Percentiles rank a stretch among this genome's conserved stretches.
Evolutionary conservation across 2,888 invertebrate genomes (phyloP).

Genomic region (Conomelus anceps): DNA sequence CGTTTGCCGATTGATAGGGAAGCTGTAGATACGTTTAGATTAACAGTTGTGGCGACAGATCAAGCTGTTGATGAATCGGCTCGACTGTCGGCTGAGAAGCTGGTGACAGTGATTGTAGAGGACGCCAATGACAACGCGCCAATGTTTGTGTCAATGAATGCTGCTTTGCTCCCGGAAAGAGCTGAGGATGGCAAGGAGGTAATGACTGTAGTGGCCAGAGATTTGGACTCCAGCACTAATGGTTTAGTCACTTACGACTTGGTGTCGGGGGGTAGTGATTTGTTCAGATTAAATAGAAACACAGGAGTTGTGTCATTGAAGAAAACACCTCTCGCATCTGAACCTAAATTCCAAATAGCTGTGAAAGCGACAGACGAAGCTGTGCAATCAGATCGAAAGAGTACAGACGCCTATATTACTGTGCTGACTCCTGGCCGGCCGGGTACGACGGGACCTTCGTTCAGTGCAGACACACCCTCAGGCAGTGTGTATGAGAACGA

Average conservation of each 20-base stretch:
- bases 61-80: conserved; percentile 66
- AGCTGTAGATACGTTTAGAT: conserved; percentile 76
- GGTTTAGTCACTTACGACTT: conserved; percentile 87
- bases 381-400: conserved; percentile 77
- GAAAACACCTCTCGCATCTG: conserved; percentile 50
- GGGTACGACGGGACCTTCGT: conserved; percentile 47
- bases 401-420: conserved; percentile 79
- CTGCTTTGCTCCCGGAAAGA: conserved; percentile 68
- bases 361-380: conserved; percentile 89
- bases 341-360: conserved; percentile 72
- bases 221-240: conserved; percentile 85
- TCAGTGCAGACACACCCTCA: conserved; percentile 58
- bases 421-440: conserved; percentile 63
- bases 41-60: conserved; percentile 87
- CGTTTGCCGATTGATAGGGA: conserved; percentile 83
- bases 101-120: conserved; percentile 86
- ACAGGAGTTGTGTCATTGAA: conserved; percentile 66
- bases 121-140: conserved; percentile 93
- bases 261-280: conserved; percentile 64
- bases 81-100: conserved; percentile 79
- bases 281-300: conserved; percentile 74
- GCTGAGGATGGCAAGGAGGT: conserved; percentile 54
- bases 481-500: conserved; percentile 86
- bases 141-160: conserved; percentile 83
- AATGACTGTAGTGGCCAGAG: conserved; percentile 74